These are phyloP conservation scores for Leptobrachium ailaonicum DNA, from an alignment of 2,113 vertebrate species.

Conservation along the genomic window DNA sequence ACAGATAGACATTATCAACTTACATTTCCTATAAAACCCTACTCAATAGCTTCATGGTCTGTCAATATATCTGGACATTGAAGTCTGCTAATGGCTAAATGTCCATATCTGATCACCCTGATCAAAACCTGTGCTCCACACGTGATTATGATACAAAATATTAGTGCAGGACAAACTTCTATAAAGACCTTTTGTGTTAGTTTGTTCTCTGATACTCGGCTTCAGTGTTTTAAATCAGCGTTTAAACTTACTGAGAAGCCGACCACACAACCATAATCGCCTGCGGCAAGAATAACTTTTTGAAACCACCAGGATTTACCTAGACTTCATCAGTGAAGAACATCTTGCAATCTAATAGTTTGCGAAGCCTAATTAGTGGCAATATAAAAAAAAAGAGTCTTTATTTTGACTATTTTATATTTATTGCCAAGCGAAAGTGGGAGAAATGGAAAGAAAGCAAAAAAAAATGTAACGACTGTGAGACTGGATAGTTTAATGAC, in stretches of 20 bases:
- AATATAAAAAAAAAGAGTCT: conserved; percentile 27
- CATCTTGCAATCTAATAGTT: conserved; percentile 38
- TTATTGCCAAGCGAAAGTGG: background rate
- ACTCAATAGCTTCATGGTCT: no score
- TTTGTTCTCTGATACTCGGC: conserved; percentile 48
- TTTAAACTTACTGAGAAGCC: conserved; percentile 19
- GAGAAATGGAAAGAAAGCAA: conserved; percentile 19
- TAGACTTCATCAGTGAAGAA: conserved; percentile 18
- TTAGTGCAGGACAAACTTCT: no score
- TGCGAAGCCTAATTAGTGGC: conserved; percentile 25
- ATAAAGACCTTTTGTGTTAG: no score
- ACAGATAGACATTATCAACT: no score
- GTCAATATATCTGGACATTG: no score
- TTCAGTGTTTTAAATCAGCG: conserved; percentile 21
- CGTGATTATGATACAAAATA: no score
- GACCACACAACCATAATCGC: conserved; percentile 24
- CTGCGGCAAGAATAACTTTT: conserved; percentile 19
- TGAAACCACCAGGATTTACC: conserved; percentile 29
- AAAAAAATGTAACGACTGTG: conserved; percentile 38
- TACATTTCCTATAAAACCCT: no score
- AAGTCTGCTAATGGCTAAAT: no score
- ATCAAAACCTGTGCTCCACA: no score
- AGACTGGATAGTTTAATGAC: conserved; percentile 40
- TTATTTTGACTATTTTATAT: conserved; percentile 42
- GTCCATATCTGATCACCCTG: no score